phyloP scores from a whole-genome alignment of 1,140 invertebrate genomes.

The Zaprionus kolodkinae region DNA sequence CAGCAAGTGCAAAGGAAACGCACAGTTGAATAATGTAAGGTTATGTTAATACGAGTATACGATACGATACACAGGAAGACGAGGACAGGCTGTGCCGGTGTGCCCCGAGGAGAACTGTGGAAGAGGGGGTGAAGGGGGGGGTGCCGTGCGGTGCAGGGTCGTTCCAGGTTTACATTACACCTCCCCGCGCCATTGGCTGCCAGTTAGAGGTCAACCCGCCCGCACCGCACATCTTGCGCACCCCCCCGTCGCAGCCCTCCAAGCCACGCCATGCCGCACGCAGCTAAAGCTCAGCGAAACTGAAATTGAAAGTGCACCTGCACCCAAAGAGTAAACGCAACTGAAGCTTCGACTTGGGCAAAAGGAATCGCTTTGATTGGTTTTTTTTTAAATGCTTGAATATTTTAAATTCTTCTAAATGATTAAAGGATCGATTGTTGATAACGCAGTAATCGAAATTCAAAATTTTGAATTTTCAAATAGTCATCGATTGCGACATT shows the following conservation, averaged over 20 bases:
- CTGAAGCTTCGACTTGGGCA: neutral
- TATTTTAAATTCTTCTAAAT: neutral
- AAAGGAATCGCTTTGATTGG: neutral
- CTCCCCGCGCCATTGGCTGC: conserved; percentile 37
- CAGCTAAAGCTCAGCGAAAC: neutral
- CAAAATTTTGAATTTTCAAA: no score
- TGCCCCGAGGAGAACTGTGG: neutral
- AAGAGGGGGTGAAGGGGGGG: neutral
- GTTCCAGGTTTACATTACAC: conserved; percentile 54
- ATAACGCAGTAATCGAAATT: no score
- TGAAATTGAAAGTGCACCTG: conserved; percentile 9
- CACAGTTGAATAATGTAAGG: conserved; percentile 73
- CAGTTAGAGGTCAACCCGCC: conserved; percentile 42
- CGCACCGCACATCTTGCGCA: no score
- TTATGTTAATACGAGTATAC: conserved; percentile 63
- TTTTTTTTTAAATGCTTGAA: neutral
- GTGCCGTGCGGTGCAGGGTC: conserved; percentile 5
- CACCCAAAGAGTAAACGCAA: conserved; percentile 1
- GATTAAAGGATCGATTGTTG: neutral
- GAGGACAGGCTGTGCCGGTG: neutral
- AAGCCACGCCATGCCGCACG: neutral
- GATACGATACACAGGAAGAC: conserved; percentile 16
- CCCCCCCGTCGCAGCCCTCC: neutral
- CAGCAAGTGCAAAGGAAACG: conserved; percentile 56
- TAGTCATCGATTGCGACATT: no score